Evolutionary conservation across 2,797 vertebrate species (phyloP), one percentile per base, ranked within the genome.

Genomic region (Hypotaenidia okinawae): DNA sequence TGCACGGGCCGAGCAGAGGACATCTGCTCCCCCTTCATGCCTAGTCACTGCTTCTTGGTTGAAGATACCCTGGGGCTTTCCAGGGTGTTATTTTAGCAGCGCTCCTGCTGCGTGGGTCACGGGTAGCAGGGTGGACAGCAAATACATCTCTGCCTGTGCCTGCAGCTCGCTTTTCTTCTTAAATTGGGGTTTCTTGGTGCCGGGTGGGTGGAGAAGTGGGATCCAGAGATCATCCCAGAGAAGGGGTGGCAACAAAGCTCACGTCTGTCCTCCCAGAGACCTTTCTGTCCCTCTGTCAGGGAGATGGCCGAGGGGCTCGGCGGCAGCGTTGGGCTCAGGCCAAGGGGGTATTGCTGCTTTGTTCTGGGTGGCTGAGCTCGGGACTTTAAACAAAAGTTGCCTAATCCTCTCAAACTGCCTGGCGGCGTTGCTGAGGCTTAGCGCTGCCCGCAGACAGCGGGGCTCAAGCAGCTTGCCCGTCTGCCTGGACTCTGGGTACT

Each of bases 321-420:
- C 91, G 35, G 54, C 68, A 41, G 80, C 16, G 2, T 5, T 22
- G 54, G 10, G 28, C 49, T 76, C 10, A 2, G 51, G 30, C 72
- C 13, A 11, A 37, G 55, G 62, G 78, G 80, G 37, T 76, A 96
- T 93, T 91, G 66, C 59, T 67, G 86, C 90, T 95, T 95, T 92
- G 92, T 93, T 84, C 78, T 39, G 89, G 33, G 28, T 80, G 76
- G 94, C 94, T 84, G 90, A 94, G 94, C 91, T 90, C 9, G 16
- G 66, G 67, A 93, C 74, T 63, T 84, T 89, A 89, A 79, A 94
- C 84, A 87, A 87, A 92, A 95, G 88, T 93, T 91, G 80, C 32
- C 91, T 97, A 94, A 96, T 95, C 89, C 95, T 73, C 88, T 94
- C 27, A 16, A 75, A 45, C 35, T 51, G 83, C 83, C 83, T 90